Base-by-base conservation (phyloP, 2,888 invertebrate species). In the Leptopilina drosophilae region DNA sequence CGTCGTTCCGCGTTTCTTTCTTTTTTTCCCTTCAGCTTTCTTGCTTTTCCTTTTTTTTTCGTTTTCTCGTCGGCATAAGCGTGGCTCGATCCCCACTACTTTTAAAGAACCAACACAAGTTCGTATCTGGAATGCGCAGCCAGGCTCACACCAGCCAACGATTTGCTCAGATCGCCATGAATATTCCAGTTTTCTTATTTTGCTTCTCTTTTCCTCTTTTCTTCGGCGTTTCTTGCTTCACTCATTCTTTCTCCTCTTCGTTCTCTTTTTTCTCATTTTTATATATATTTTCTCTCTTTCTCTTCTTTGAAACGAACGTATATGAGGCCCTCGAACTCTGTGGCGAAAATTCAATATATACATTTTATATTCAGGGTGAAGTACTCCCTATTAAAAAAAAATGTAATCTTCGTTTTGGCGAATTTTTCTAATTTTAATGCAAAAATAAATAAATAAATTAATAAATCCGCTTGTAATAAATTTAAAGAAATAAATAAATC, bases 111-210 rank as follows among this genome's bases (percentile, higher is more conserved):
- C 64, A 69, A 80, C 81, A 64, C 73, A 81, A 81, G 82, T 83
- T 84, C 69, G 81, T 83, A 83, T 81, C 82, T 83, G 85, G 87
- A 86, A 87, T 87, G 86, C 84, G 77, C 83, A 78, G 79, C 77
- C 77, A 76, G 81, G 79, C 79, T 81, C 78, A 79, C 77, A 82
- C 79, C 78, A 79, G 73, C 82, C 82, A 81, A 81, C 83, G 77
- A 83, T 82, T 82, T 78, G 77, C 77, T 81, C 77, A 66, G 73
- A 62, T 77, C 78, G 76, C 59, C 81, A 82, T 82, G 82, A 83
- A 82, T 82, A 83, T 83, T 83, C 83, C 77, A 77, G 77, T 81
- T 83, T 75, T 78, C 46, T 78, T 81, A 33, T 33, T 33, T 33
- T 33, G 33, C 66, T 67, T 56, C 66, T 14, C 67, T 53, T 73